phyloP scores from a whole-genome alignment of 2,888 invertebrate genomes.

The Chloroclysta siterata region DNA sequence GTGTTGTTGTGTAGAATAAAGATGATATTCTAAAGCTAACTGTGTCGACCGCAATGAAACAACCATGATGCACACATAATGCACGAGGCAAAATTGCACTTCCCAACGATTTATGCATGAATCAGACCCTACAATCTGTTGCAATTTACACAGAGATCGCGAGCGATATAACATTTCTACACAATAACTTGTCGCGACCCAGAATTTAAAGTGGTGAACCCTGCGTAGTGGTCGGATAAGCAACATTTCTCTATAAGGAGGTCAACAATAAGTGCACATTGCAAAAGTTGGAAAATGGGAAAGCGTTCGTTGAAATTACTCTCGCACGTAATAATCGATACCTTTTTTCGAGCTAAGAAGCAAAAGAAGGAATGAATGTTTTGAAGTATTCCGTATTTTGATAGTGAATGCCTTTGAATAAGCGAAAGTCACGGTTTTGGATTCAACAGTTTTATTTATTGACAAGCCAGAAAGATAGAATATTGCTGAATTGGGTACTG shows the following conservation, averaged over 20 bases:
- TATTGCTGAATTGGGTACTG: too few species aligned
- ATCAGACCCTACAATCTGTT: constrained; percentile 22
- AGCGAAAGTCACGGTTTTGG: too few species aligned
- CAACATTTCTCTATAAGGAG: constrained; percentile 26
- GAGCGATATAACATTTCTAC: constrained; percentile 11
- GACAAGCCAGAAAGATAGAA: too few species aligned
- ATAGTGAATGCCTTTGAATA: too few species aligned
- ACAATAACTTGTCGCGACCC: constrained; percentile 33
- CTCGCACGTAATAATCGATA: not conserved
- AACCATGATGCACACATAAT: not conserved
- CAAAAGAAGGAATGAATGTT: too few species aligned
- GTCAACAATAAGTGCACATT: constrained; percentile 55
- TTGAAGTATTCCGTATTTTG: too few species aligned
- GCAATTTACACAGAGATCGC: constrained; percentile 13
- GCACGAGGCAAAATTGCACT: not conserved
- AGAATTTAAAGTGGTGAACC: constrained; percentile 19
- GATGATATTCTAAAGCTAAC: not conserved
- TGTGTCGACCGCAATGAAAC: not conserved
- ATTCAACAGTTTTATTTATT: too few species aligned
- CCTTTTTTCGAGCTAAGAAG: too few species aligned
- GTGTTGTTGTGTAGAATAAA: not conserved
- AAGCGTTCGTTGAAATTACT: constrained; percentile 17
- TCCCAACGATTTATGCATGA: constrained; percentile 6
- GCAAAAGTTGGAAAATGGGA: constrained; percentile 49
- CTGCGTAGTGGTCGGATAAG: constrained; percentile 15